Base-by-base conservation (phyloP, 2,113 vertebrate species). In the Brachyhypopomus gauderio region DNA sequence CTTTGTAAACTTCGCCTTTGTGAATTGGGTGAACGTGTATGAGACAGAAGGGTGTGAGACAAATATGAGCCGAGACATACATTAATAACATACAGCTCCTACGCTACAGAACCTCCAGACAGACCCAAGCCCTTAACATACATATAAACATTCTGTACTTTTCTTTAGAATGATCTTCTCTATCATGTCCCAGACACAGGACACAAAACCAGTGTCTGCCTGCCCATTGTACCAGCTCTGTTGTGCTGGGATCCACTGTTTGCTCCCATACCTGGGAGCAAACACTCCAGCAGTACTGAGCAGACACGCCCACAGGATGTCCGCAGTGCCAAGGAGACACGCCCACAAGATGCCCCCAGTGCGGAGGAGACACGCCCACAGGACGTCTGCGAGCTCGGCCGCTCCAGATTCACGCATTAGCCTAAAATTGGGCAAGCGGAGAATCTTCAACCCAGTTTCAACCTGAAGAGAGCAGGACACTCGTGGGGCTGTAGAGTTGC, bases 311-410 rank as follows among this genome's bases (percentile, higher is more conserved):
- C 59, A 59, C 63, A 63, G 30, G 30, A 30, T 3, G 30, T 30
- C 30, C 30, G 30, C 30, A 30, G n/a, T n/a, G n/a, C n/a, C 62
- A 62, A 58, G 63, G 36, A 71, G 59, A 67, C 77, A 62, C 45
- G 6, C 34, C 16, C 12, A 11, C 70, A 12, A 5, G 19, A 77
- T 17, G 38, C 64, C 58, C 66, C 69, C 66, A 67, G n/a, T n/a
- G n/a, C n/a, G n/a, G n/a, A 48, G 23, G 30, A 34, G 12, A 34
- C 25, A 67, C 63, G 7, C 2, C 1, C 56, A 69, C 62, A 7
- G 20, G 16, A 5, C 45, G 45, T 1, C 45, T 11, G 12, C 8
- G 45, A 52, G 45, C 45, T 52, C 77, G 25, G 20, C 36, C 27
- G 25, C 66, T 22, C 45, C n/a, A 64, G 23, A 27, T 17, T 30